These are phyloP conservation scores for Notechis scutatus DNA, from an alignment of 2,113 vertebrate species.

Conservation along the genomic window DNA sequence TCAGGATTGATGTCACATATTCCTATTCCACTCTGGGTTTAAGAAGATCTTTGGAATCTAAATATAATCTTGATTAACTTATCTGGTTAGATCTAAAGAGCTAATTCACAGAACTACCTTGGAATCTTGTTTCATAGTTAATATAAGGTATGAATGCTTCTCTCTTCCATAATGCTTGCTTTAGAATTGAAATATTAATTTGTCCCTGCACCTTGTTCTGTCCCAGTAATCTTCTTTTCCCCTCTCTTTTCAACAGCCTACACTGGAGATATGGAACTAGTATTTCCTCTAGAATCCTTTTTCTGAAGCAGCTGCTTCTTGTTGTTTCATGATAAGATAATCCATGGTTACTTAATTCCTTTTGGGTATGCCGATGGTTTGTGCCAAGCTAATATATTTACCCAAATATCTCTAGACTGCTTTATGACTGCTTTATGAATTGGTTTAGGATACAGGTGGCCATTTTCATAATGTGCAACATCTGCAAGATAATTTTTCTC, in stretches of 20 bases:
- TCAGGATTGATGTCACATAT: background rate
- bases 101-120: background rate
- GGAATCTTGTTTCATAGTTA: background rate
- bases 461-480: background rate
- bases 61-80: background rate
- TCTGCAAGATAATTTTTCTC: background rate
- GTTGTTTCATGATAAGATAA: background rate
- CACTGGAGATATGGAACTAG: background rate
- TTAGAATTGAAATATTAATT: background rate
- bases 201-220: background rate
- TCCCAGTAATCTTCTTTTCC: background rate
- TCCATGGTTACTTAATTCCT: background rate
- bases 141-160: background rate
- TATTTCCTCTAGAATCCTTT: background rate
- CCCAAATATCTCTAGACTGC: background rate
- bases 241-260: background rate
- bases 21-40: background rate
- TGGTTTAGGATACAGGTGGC: background rate
- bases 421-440: background rate
- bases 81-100: background rate
- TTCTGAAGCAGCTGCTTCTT: background rate
- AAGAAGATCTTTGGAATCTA: background rate
- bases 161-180: background rate
- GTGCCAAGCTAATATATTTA: background rate
- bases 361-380: background rate